phyloP scores from a whole-genome alignment of 1,140 invertebrate genomes.

The Panulirus ornatus region DNA sequence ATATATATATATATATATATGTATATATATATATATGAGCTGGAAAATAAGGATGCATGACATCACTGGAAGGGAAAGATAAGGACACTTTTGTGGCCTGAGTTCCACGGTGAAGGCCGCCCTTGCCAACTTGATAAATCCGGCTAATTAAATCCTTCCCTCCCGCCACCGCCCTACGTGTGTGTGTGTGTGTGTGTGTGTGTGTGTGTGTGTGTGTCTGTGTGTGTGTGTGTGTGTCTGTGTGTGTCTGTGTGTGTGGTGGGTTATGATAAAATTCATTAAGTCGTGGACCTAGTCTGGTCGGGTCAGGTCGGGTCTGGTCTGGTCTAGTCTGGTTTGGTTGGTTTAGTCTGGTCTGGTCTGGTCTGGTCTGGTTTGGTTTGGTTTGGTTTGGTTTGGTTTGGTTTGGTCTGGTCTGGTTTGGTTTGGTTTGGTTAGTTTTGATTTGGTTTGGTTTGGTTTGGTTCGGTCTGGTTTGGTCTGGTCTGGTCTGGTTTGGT shows the following conservation, averaged over 20 bases:
- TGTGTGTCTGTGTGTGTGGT: neutral
- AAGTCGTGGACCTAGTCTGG: too few relatives aligned
- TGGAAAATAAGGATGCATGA: neutral
- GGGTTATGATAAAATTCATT: neutral
- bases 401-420: too few relatives aligned
- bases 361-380: neutral
- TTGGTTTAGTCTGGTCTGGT: neutral
- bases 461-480: too few relatives aligned
- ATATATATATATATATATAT: neutral
- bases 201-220: constrained; percentile 31
- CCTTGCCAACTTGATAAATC: neutral
- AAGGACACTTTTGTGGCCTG: neutral
- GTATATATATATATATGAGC: neutral
- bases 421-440: too few relatives aligned
- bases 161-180: neutral
- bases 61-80: neutral
- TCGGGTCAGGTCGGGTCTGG: neutral
- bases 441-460: too few relatives aligned
- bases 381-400: too few relatives aligned
- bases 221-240: constrained; percentile 30
- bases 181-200: constrained; percentile 36
- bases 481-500: too few relatives aligned
- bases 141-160: neutral
- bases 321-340: neutral
- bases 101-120: neutral